Conservation (phyloP, 2,888 invertebrate genomes). For the Quadroppia sp. region DNA sequence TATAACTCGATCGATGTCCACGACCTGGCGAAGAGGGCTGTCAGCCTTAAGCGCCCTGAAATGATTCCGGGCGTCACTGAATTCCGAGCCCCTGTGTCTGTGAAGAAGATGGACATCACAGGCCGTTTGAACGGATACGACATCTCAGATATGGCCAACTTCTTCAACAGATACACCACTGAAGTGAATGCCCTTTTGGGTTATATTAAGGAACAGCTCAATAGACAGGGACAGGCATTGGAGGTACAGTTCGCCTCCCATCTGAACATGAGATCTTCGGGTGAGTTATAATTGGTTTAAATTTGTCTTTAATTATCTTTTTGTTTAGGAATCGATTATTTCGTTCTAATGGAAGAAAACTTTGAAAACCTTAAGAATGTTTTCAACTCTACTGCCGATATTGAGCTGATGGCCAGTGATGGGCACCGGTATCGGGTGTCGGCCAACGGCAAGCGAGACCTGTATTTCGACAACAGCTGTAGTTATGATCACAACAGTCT, state of each 20-base stretch:
- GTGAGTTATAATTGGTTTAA: not conserved
- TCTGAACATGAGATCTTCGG: not conserved
- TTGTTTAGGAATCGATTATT: too few species aligned
- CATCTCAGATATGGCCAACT: constrained; percentile 25
- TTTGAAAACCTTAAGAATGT: too few species aligned
- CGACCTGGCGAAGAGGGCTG: not conserved
- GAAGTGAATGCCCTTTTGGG: not conserved
- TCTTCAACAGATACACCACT: constrained; percentile 7
- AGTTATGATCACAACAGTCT: constrained; percentile 5
- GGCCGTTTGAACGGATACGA: constrained; percentile 14
- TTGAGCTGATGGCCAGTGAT: constrained; percentile 10
- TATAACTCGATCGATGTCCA: constrained; percentile 14
- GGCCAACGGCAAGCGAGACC: constrained; percentile 28
- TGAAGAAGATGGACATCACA: constrained; percentile 9
- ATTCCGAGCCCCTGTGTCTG: not conserved
- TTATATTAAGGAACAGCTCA: not conserved
- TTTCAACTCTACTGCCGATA: constrained; percentile 19
- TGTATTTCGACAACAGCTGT: constrained; percentile 18
- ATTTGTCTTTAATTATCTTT: not conserved
- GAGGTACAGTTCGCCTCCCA: not conserved
- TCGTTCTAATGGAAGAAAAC: too few species aligned
- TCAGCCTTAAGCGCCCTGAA: constrained; percentile 8
- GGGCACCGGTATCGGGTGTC: constrained; percentile 13
- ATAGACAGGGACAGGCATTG: not conserved
- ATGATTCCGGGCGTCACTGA: constrained; percentile 1